Percentiles rank a stretch among this genome's conserved stretches.
phyloP scores from a whole-genome alignment of 2,888 invertebrate species.

The Polia nebulosa region DNA sequence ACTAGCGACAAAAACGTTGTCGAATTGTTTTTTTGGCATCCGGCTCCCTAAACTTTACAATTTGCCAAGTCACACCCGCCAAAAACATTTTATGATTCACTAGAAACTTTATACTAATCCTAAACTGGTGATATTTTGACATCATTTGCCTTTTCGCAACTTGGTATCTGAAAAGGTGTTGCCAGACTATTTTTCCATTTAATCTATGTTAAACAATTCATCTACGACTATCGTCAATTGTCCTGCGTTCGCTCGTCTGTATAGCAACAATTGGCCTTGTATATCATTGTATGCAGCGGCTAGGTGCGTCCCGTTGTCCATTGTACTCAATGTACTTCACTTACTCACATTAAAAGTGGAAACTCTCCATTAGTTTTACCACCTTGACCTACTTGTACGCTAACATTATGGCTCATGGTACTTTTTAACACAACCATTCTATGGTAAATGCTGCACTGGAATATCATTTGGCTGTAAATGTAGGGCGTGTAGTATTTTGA shows the following conservation, averaged over 20 bases:
- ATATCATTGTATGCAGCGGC: conserved; percentile 55
- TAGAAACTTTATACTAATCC: conserved; percentile 36
- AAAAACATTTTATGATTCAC: conserved; percentile 36
- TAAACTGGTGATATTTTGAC: conserved; percentile 13
- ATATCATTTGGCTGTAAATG: conserved; percentile 35
- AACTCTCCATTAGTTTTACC: conserved; percentile 73
- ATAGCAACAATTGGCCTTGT: conserved; percentile 62
- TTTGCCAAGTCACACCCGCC: conserved; percentile 27
- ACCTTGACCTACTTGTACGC: conserved; percentile 73
- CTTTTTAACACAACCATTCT: conserved; percentile 56
- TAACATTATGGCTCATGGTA: conserved; percentile 45
- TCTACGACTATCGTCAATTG: conserved; percentile 3
- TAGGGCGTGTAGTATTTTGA: conserved; percentile 12
- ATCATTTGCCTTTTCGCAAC: not conserved
- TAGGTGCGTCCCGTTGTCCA: conserved; percentile 73
- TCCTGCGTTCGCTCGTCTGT: conserved; percentile 30
- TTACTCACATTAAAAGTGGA: conserved; percentile 72
- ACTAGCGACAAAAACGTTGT: conserved; percentile 49
- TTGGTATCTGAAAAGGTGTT: not conserved
- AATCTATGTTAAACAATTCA: not conserved
- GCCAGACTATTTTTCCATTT: conserved; percentile 1
- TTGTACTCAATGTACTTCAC: conserved; percentile 68
- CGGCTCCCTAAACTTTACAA: conserved; percentile 23
- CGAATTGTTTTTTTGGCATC: conserved; percentile 40
- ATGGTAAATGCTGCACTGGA: conserved; percentile 52